Conservation (phyloP, 1,140 invertebrate species). For the Drosophila yakuba region DNA sequence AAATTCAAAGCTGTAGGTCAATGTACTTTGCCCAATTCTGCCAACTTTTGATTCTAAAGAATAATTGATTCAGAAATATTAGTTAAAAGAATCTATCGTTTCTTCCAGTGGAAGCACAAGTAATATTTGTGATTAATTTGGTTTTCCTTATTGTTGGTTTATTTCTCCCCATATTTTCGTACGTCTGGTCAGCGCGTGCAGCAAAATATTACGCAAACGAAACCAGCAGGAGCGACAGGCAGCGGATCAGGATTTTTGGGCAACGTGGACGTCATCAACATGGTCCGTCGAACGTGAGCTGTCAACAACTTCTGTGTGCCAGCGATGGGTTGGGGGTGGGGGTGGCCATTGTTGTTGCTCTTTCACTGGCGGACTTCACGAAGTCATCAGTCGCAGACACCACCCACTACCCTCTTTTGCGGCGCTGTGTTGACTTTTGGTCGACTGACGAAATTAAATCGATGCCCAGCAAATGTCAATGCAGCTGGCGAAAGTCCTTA, state of each 20-base stretch:
- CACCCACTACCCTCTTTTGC: not conserved
- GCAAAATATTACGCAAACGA: constrained; percentile 65
- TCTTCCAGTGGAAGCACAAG: constrained; percentile 18
- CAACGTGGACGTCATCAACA: constrained; percentile 46
- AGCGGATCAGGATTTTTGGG: constrained; percentile 25
- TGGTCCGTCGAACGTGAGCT: constrained; percentile 76
- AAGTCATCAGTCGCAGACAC: constrained; percentile 34
- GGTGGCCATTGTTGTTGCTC: constrained; percentile 22
- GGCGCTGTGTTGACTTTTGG: constrained; percentile 62
- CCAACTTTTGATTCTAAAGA: too few species aligned
- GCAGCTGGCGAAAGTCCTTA: constrained; percentile 41
- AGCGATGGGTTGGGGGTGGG: not conserved
- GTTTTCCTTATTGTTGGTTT: constrained; percentile 56
- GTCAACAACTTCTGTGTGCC: constrained; percentile 69
- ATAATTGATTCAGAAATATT: not conserved
- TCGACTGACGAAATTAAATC: constrained; percentile 78
- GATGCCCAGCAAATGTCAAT: constrained; percentile 54
- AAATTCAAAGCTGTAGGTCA: not conserved
- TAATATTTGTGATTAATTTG: constrained; percentile 83
- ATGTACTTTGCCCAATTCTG: too few species aligned
- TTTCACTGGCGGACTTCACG: constrained; percentile 8
- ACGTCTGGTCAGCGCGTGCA: constrained; percentile 60
- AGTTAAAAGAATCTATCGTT: not conserved
- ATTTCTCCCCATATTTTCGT: constrained; percentile 46
- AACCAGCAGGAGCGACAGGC: constrained; percentile 38